These are phyloP conservation scores for Leptarthrus brevirostris DNA, from an alignment of 2,888 invertebrate species.

Conservation along the genomic window DNA sequence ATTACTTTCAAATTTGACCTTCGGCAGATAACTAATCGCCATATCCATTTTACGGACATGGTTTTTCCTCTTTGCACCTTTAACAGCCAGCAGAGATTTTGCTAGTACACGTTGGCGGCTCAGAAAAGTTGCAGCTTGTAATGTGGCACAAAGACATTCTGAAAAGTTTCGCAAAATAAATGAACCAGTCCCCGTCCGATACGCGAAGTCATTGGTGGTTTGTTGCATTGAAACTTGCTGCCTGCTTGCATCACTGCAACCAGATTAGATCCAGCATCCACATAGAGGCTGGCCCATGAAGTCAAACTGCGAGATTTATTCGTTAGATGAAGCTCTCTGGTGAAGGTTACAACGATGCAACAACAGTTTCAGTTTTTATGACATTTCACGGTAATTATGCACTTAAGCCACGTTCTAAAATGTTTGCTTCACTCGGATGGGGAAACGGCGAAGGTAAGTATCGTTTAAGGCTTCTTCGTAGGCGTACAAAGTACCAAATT, in stretches of 20 bases:
- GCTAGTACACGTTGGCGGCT: neutral
- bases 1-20: constrained; percentile 49
- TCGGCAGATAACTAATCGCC: constrained; percentile 41
- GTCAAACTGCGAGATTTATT: constrained; percentile 27
- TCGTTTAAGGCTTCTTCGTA: too few species aligned
- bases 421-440: neutral
- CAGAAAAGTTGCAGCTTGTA: neutral
- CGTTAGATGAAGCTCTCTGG: constrained; percentile 3
- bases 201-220: neutral
- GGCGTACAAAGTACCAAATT: too few species aligned
- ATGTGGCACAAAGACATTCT: constrained; percentile 37
- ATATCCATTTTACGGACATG: constrained; percentile 31
- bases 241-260: constrained; percentile 11
- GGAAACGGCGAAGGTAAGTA: too few species aligned
- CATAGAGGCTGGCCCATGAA: neutral
- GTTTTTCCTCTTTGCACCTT: constrained; percentile 18
- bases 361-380: constrained; percentile 5
- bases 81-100: neutral
- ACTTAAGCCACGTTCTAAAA: constrained; percentile 2
- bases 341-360: constrained; percentile 2
- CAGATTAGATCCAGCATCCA: neutral
- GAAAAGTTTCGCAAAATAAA: constrained; percentile 36
- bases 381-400: constrained; percentile 24
- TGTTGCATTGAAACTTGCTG: neutral
- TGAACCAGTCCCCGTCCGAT: constrained; percentile 18